Base-by-base conservation (phyloP, 2,888 invertebrate species). In the Eurytoma adleriae region DNA sequence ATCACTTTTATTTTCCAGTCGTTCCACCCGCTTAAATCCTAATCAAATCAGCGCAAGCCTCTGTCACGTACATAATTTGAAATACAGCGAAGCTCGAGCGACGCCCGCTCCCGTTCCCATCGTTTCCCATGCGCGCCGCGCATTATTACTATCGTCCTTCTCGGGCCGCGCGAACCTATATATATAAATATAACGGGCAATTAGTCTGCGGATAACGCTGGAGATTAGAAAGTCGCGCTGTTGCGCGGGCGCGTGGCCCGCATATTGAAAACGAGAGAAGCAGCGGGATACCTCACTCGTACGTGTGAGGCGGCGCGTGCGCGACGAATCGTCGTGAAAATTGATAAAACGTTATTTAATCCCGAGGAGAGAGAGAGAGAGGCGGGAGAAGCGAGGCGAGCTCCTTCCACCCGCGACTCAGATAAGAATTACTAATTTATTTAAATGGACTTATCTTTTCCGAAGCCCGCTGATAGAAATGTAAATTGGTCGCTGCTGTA, bases 371-470 rank as follows among this genome's bases (percentile, higher is more conserved):
- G 20, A 1, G 76, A 78, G 81, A 20, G 18, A 64, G 56, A 81
- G 10, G 59, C n/a, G 18, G 30, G n/a, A 18, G 54, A 0, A 7
- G 7, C 40, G 40, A 40, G 40, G 40, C 40, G 56, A 66, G 27
- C 40, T 61, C 82, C 81, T 80, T 80, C 83, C 79, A 78, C 81
- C 84, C 52, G 82, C 83, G 78, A 71, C 75, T 82, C 79, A 90
- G 89, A 90, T 90, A 90, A 82, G 89, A 88, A 86, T 89, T 88
- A 89, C 90, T 90, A 90, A 90, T 90, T 90, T 90, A 90, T 90
- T 90, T 90, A 90, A 90, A 90, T 89, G 89, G 88, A 89, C 87
- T 90, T 90, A 90, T 90, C 90, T 90, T 82, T 40, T 89, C 85
- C 86, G 87, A 88, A 90, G 88, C 86, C 85, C 86, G 40, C 89